Evolutionary conservation across 2,888 invertebrate species (phyloP), one percentile per base, ranked within the genome.

Genomic region (Achlya flavicornis): DNA sequence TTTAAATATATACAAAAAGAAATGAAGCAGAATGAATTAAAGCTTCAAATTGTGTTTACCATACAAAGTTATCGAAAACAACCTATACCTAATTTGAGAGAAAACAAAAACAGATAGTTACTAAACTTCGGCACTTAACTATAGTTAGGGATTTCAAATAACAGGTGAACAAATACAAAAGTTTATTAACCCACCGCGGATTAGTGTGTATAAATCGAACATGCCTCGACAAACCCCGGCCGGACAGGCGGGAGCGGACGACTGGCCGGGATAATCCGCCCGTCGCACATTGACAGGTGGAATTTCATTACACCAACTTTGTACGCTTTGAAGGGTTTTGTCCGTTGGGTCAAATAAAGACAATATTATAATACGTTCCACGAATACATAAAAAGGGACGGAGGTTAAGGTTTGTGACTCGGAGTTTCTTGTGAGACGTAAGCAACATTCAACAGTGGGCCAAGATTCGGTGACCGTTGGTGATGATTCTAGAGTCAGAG

Each of bases 271-370:
- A 71, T 74, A 67, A 71, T 70, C 74, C 72, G 63, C 66, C 66
- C 68, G 35, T 53, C 53, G 53, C 53, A 53, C 68, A 72, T 74
- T 70, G 72, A 72, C 72, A 70, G 73, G 69, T 73, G 69, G 70
- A 71, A 70, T 74, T 72, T 72, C 70, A 74, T 74, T 72, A 72
- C 65, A 66, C 62, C 26, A 60, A 60, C 60, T 60, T 60, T 60
- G 53, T 53, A 10, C 53, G 35, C 60, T 26, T 26, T 33, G 11
- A 26, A 41, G 41, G 33, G 16, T 16, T 41, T 41, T 12, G 60
- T 41, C 41, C 14, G 53, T 53, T 16, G 60, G 41, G 41, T 60
- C 26, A 12, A 12, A 41, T 41, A 41, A 41, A 38, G 41, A 14
- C 19, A 26, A 38, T 60, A 58, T 58, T 58, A 58, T 60, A 60